These are phyloP conservation scores for Cylas formicarius DNA, from an alignment of 1,140 invertebrate genomes.

Conservation along the genomic window DNA sequence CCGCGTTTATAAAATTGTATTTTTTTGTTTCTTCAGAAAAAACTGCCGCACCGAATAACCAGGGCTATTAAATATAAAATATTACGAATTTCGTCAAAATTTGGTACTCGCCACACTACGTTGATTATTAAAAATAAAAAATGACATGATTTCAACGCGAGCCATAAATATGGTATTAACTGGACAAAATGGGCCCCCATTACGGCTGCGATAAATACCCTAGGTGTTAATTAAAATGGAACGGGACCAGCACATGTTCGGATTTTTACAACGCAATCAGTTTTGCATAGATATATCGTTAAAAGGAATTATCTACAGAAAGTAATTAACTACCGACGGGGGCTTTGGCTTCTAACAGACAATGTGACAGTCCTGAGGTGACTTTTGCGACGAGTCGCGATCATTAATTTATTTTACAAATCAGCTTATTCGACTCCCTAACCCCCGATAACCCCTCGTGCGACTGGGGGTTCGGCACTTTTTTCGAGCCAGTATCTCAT, in stretches of 20 bases:
- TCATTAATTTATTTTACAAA: conserved; percentile 43
- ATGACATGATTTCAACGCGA: no score
- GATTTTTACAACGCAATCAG: conserved; percentile 20
- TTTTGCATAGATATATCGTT: conserved; percentile 39
- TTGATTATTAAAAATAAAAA: no score
- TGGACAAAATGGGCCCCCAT: no score
- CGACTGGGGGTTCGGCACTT: conserved; percentile 28
- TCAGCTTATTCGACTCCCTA: conserved; percentile 38
- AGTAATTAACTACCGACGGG: conserved; percentile 37
- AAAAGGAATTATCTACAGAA: conserved; percentile 34
- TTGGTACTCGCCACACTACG: no score
- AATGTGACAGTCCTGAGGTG: conserved; percentile 40
- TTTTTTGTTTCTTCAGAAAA: no score
- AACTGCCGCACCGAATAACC: no score
- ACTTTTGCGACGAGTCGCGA: conserved; percentile 36
- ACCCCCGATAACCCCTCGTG: conserved; percentile 12
- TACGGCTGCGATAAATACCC: conserved; percentile 19
- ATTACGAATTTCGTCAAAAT: no score
- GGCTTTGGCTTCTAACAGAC: conserved; percentile 36
- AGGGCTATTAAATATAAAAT: no score
- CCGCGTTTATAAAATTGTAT: no score
- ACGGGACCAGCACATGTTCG: conserved; percentile 18
- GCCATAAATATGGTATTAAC: no score
- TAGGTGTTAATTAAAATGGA: conserved; percentile 24
- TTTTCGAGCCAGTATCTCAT: conserved; percentile 33